Conservation (phyloP, 1,140 invertebrate species). For the Paramacrobiotus metropolitanus region DNA sequence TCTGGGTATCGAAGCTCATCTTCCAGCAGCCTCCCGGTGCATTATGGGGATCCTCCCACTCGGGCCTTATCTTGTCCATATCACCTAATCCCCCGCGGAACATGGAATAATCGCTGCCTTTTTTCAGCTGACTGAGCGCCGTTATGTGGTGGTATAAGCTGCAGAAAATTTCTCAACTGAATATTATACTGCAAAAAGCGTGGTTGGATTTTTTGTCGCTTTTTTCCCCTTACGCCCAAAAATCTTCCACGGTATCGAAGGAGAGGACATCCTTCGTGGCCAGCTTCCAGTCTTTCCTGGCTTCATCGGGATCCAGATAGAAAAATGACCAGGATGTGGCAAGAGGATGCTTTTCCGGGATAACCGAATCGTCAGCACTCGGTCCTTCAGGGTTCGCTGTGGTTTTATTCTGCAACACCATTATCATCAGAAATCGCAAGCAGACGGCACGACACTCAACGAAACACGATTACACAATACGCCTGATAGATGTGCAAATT, state of each 20-base stretch:
- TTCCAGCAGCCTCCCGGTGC: not conserved
- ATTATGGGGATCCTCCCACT: not conserved
- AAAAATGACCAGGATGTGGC: not conserved
- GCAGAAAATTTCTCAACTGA: too few species aligned
- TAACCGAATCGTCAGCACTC: too few species aligned
- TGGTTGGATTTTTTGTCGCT: not conserved
- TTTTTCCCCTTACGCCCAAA: not conserved
- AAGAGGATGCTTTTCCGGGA: not conserved
- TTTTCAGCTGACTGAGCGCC: not conserved
- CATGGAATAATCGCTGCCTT: not conserved
- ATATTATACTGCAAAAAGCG: not conserved
- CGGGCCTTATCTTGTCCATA: not conserved
- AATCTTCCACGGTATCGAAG: not conserved
- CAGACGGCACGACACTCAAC: too few species aligned
- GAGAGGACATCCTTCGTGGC: not conserved
- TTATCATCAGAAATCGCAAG: too few species aligned
- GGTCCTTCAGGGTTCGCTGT: too few species aligned
- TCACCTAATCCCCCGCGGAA: not conserved
- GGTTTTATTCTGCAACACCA: too few species aligned
- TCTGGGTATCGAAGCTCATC: not conserved
- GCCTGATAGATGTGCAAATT: too few species aligned
- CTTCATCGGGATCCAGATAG: not conserved
- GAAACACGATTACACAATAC: too few species aligned
- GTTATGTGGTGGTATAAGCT: constrained; percentile 1
- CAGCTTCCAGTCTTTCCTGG: not conserved